phyloP scores from a whole-genome alignment of 2,113 vertebrate genomes.

The Chiloscyllium plagiosum region DNA sequence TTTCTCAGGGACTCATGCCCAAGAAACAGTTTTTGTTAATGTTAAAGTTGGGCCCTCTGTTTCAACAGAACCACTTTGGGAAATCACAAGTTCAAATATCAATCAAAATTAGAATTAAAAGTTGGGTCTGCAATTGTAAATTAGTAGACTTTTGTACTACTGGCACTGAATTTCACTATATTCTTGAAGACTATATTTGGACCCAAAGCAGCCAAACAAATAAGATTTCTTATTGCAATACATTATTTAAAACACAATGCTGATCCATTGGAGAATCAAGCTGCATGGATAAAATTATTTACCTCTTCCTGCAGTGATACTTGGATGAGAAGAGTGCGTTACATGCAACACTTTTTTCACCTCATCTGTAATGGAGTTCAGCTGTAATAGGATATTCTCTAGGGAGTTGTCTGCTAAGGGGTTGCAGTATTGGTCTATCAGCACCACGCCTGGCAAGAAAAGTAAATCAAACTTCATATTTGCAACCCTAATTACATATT shows the following conservation, averaged over 20 bases:
- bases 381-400: conserved; percentile 69
- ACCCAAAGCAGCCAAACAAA: neutral
- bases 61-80: neutral
- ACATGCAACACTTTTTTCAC: conserved; percentile 75
- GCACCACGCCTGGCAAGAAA: conserved; percentile 68
- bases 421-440: conserved; percentile 94
- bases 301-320: conserved; percentile 68
- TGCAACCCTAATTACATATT: neutral
- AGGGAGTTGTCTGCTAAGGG: conserved; percentile 81
- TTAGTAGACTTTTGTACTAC: neutral
- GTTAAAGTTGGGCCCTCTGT: neutral
- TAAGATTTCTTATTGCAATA: neutral
- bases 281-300: neutral
- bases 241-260: neutral
- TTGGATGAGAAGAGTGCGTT: conserved; percentile 80
- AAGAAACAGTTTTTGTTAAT: neutral
- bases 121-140: neutral
- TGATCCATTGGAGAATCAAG: neutral
- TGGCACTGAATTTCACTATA: neutral
- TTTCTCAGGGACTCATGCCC: neutral
- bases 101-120: neutral
- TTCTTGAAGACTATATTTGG: neutral
- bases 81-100: neutral
- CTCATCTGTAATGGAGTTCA: conserved; percentile 75
- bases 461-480: neutral